Conservation (phyloP, 2,888 invertebrate genomes). For the Axea sp. region DNA sequence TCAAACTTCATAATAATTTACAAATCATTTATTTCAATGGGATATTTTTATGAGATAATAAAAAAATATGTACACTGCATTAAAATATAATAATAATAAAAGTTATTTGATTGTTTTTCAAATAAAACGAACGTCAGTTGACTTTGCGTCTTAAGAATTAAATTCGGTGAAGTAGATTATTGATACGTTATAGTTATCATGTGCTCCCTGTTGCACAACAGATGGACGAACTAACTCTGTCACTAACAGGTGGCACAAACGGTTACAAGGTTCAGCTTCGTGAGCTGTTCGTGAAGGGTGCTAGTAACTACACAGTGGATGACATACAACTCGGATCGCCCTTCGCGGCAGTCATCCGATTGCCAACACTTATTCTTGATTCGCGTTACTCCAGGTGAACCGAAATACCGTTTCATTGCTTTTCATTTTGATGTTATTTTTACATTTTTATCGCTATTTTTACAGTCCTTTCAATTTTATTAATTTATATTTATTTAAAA, state of each 20-base stretch:
- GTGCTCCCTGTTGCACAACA: conserved; percentile 64
- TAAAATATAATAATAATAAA: too few species aligned
- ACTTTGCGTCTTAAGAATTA: conserved; percentile 25
- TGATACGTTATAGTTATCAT: conserved; percentile 52
- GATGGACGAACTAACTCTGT: conserved; percentile 81
- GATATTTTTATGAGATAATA: too few species aligned
- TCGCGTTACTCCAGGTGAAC: conserved; percentile 82
- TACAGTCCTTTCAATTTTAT: too few species aligned
- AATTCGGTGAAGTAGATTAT: conserved; percentile 31
- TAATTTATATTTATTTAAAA: too few species aligned
- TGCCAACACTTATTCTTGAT: conserved; percentile 84
- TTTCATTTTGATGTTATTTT: too few species aligned
- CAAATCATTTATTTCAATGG: too few species aligned
- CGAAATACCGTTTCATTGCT: too few species aligned
- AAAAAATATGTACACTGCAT: too few species aligned
- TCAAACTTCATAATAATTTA: too few species aligned
- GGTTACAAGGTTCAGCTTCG: conserved; percentile 80
- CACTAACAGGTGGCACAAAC: conserved; percentile 80
- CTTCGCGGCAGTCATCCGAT: conserved; percentile 83
- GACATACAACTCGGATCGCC: conserved; percentile 82
- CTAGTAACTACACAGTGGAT: conserved; percentile 80
- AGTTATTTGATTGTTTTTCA: too few species aligned
- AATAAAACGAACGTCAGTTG: too few species aligned
- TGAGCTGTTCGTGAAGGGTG: conserved; percentile 79
- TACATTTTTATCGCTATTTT: too few species aligned